Percentiles rank a stretch among this genome's conserved stretches.
Conservation (phyloP, 2,797 vertebrate genomes). For the Sebastes taczanowskii region DNA sequence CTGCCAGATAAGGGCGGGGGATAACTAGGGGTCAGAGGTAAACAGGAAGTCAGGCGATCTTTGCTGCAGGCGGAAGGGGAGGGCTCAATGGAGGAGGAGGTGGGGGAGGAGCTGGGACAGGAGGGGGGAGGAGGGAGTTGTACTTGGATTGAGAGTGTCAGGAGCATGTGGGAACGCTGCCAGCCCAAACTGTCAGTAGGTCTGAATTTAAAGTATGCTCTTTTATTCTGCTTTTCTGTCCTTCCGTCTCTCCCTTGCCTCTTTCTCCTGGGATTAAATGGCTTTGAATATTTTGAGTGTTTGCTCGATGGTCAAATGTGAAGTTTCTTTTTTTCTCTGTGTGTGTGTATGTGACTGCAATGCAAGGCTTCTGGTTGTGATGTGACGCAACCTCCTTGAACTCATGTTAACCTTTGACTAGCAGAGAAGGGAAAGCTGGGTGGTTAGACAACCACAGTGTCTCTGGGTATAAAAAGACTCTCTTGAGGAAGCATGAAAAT, state of each 20-base stretch:
- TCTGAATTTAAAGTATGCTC: slow-evolving; percentile 76
- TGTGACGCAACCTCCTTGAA: slow-evolving; percentile 59
- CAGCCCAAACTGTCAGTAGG: slow-evolving; percentile 82
- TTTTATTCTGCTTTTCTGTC: slow-evolving; percentile 48
- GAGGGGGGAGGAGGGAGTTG: slow-evolving; percentile 75
- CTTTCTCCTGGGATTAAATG: slow-evolving; percentile 43
- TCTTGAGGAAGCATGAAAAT: slow-evolving; percentile 10
- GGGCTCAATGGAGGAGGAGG: slow-evolving; percentile 41
- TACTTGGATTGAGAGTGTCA: slow-evolving; percentile 77
- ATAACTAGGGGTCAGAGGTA: slow-evolving; percentile 80
- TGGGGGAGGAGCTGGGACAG: slow-evolving; percentile 22
- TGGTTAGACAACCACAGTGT: not conserved
- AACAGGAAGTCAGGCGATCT: slow-evolving; percentile 83
- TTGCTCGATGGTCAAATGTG: slow-evolving; percentile 41
- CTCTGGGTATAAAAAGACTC: not conserved
- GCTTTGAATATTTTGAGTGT: slow-evolving; percentile 47
- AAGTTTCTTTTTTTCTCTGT: not conserved
- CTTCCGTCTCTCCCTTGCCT: slow-evolving; percentile 16
- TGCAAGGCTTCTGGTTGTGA: slow-evolving; percentile 66
- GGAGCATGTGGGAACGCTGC: slow-evolving; percentile 80
- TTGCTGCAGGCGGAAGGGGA: slow-evolving; percentile 70
- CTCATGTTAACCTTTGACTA: slow-evolving; percentile 71
- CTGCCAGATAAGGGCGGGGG: slow-evolving; percentile 62
- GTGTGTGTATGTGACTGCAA: slow-evolving; percentile 59
- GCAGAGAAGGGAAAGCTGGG: not conserved